phyloP scores from a whole-genome alignment of 2,113 vertebrate species.

The Castor canadensis region DNA sequence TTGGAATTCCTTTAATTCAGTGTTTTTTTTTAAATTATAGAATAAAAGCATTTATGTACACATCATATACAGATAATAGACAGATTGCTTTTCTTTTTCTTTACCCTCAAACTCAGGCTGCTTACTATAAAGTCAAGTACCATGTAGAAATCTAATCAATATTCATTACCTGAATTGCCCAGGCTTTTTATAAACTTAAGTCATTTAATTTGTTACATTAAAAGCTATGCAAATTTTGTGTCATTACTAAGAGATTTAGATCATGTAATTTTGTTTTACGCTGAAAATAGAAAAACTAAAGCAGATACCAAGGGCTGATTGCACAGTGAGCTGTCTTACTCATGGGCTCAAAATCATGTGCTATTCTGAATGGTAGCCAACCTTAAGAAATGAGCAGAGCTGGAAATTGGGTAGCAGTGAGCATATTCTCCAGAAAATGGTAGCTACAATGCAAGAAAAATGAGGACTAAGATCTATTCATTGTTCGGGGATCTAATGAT shows the following conservation, averaged over 20 bases:
- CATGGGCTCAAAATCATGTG: background rate
- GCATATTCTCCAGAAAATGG: background rate
- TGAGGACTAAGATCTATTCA: background rate
- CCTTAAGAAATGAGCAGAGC: conserved; percentile 17
- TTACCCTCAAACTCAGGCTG: background rate
- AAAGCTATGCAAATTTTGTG: conserved; percentile 27
- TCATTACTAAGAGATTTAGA: background rate
- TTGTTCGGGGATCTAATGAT: conserved; percentile 18
- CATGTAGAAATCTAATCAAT: background rate
- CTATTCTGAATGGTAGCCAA: conserved; percentile 1
- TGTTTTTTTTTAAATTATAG: background rate
- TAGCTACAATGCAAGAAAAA: conserved; percentile 5
- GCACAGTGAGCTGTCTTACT: background rate
- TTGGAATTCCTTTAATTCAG: background rate
- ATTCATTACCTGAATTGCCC: background rate
- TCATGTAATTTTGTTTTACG: conserved; percentile 2
- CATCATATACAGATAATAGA: background rate
- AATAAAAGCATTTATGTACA: background rate
- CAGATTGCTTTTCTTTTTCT: background rate
- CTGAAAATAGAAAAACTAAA: background rate
- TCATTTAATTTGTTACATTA: conserved; percentile 31
- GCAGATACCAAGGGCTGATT: background rate
- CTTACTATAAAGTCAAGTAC: background rate
- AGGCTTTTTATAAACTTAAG: background rate
- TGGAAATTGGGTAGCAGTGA: background rate